Evolutionary conservation across 2,113 vertebrate species (phyloP).

Genomic region (Petrocephalus zakoni): DNA sequence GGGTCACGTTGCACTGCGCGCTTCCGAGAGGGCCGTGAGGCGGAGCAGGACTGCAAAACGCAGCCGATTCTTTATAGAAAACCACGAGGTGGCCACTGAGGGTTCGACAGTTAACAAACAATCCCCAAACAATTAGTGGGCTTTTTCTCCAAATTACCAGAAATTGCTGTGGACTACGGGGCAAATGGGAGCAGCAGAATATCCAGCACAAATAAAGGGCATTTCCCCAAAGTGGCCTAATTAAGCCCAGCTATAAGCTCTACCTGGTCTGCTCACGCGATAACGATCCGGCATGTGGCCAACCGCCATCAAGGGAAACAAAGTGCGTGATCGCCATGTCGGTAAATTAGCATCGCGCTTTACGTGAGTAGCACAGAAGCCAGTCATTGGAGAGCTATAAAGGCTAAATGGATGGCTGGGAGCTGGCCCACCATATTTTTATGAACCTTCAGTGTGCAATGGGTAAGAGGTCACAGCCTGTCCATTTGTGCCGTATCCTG

Average conservation of each 20-base stretch:
- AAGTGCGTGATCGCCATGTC: neutral
- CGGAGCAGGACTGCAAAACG: neutral
- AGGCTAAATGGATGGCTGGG: neutral
- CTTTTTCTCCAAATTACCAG: neutral
- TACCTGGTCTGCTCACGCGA: neutral
- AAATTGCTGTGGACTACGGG: neutral
- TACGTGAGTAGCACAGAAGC: neutral
- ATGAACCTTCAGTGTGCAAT: neutral
- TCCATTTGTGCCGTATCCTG: neutral
- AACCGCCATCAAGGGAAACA: neutral
- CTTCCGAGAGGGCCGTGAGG: neutral
- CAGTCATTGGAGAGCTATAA: neutral
- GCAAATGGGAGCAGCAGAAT: neutral
- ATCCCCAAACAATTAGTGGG: neutral
- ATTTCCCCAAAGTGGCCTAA: neutral
- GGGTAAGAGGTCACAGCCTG: neutral
- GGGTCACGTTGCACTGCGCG: neutral
- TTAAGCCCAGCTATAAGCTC: neutral
- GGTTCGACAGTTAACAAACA: neutral
- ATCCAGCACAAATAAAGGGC: neutral
- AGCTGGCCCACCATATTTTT: neutral
- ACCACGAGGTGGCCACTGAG: neutral
- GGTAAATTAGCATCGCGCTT: neutral
- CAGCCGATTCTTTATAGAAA: neutral
- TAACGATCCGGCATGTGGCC: neutral